Base-by-base conservation (phyloP, 2,888 invertebrate genomes). In the Noctua fimbriata region DNA sequence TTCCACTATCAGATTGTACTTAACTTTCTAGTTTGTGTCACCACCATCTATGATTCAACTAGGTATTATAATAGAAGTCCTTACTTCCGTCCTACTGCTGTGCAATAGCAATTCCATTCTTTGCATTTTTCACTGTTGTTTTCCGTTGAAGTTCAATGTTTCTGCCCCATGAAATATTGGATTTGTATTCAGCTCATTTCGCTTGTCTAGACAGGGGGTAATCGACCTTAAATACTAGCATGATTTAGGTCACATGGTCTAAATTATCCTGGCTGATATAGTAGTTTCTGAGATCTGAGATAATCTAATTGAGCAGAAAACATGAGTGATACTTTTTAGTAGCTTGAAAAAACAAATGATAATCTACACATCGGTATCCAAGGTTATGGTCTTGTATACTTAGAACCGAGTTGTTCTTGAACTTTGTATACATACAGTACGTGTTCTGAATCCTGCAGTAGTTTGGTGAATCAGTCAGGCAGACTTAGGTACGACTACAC, bases 361-460 rank as follows among this genome's bases (percentile, higher is more conserved):
- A 55, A n/a, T 24, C 32, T 52, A 47, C 32, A 49, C 36, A 16
- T n/a, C 18, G 21, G 41, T 44, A 47, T 28, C 63, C 74, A 84
- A 84, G 87, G 83, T 81, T 85, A 80, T 69, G 67, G 65, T 72
- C 41, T 66, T 66, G 69, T 78, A 69, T 87, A 83, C 69, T 69
- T 52, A 69, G 49, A 69, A 73, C 73, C 76, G 16, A 76, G 24
- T 79, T 58, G 79, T 82, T 69, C 79, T 86, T 88, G 79, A 88
- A 81, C 77, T 85, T 74, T 76, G 88, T 80, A 74, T 80, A 85
- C 88, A 78, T 67, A 41, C 65, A 69, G 58, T 69, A 88, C 86
- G 76, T 87, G 88, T 78, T 73, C 14, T 69, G 86, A 87, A 88
- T 87, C 36, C 65, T 60, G n/a, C 18, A 70, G 69, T 21, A 14